A percentile compares a stretch with the other conserved stretches of the same genome.
Conservation (phyloP, 2,888 invertebrate genomes). For the Litoditis marina region DNA sequence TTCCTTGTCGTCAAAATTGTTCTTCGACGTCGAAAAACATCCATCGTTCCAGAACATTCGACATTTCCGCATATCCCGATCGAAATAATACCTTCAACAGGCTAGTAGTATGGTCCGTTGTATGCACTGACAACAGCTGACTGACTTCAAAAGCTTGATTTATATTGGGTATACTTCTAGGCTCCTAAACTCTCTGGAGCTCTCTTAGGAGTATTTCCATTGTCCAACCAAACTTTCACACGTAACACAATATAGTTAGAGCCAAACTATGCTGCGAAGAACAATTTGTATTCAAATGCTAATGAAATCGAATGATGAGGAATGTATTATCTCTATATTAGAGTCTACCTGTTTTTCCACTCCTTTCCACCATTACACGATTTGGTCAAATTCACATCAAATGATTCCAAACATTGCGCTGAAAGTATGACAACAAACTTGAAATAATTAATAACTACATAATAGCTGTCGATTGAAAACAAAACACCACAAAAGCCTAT, state of each 20-base stretch:
- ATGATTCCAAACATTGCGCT: conserved; percentile 50
- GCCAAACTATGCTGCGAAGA: too few relatives aligned
- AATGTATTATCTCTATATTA: not conserved
- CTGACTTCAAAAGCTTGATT: too few relatives aligned
- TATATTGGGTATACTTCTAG: too few relatives aligned
- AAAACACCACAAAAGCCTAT: not conserved
- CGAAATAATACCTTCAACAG: conserved; percentile 46
- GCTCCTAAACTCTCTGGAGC: not conserved
- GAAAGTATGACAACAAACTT: conserved; percentile 11
- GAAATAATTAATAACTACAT: not conserved
- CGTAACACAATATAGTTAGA: too few relatives aligned
- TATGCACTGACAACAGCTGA: too few relatives aligned
- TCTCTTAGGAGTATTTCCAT: not conserved
- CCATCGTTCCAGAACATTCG: conserved; percentile 59
- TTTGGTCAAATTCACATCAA: conserved; percentile 42
- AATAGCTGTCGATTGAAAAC: too few relatives aligned
- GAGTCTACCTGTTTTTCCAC: conserved; percentile 32
- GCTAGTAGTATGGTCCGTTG: too few relatives aligned
- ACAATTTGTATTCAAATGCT: too few relatives aligned
- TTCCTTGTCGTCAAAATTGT: conserved; percentile 51
- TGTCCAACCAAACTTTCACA: too few relatives aligned
- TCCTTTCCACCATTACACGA: conserved; percentile 36
- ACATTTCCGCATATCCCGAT: conserved; percentile 43
- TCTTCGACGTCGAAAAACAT: conserved; percentile 35
- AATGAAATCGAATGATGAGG: too few relatives aligned